Evolutionary conservation across 2,797 vertebrate species (phyloP).

Genomic region (Gallinago stenura): DNA sequence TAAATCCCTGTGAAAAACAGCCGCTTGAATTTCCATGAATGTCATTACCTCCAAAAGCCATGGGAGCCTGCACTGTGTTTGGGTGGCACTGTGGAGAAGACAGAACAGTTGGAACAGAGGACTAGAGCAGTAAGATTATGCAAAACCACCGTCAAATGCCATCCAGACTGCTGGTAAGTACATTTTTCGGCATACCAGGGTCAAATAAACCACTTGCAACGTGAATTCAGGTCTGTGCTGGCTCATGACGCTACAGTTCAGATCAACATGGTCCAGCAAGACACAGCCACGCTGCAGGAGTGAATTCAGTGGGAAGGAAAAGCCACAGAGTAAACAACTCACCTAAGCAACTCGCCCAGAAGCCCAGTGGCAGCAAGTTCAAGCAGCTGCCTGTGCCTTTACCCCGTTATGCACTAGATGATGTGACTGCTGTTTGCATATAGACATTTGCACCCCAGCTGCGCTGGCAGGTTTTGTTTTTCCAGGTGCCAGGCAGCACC

Average conservation of each 20-base stretch:
- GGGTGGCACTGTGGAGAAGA: neutral
- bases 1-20: constrained; percentile 42
- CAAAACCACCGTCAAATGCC: neutral
- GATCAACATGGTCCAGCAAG: neutral
- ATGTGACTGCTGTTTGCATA: neutral
- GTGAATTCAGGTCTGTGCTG: neutral
- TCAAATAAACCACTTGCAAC: neutral
- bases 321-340: neutral
- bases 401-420: neutral
- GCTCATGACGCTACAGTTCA: neutral
- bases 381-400: neutral
- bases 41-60: neutral
- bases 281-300: rapidly evolving
- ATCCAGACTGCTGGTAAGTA: neutral
- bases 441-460: neutral
- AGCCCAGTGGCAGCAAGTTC: neutral
- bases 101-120: neutral
- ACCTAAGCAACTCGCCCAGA: neutral
- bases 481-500: neutral
- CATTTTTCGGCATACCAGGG: neutral
- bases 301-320: neutral
- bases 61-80: neutral
- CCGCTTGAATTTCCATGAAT: neutral
- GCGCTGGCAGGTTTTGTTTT: neutral
- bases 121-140: neutral